Evolutionary conservation across 2,888 invertebrate species (phyloP).

Genomic region (Eupithecia inturbata): DNA sequence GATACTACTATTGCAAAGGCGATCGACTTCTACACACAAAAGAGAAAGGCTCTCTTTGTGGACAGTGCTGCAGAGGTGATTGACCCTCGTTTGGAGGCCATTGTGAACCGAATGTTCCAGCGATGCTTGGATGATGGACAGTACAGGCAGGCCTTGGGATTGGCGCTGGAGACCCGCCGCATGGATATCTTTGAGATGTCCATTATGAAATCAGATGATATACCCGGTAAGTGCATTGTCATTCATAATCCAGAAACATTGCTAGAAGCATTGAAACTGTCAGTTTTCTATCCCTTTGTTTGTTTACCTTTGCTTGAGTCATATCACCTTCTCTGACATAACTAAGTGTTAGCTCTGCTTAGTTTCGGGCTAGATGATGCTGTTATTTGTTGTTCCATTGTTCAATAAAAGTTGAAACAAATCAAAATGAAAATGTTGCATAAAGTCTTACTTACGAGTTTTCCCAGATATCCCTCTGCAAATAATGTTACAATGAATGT

Average conservation of each 20-base stretch:
- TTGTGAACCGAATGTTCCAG: constrained; percentile 99
- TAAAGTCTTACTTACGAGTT: neutral
- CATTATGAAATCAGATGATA: constrained; percentile 96
- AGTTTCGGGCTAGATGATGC: no score
- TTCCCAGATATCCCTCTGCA: neutral
- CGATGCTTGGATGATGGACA: constrained; percentile 97
- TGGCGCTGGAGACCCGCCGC: constrained; percentile 97
- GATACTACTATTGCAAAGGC: constrained; percentile 99
- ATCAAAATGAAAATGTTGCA: no score
- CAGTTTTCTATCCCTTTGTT: neutral
- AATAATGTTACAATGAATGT: no score
- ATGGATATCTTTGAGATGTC: constrained; percentile 98
- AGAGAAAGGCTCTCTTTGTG: constrained; percentile 89
- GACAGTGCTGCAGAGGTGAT: constrained; percentile 87
- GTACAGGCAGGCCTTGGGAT: constrained; percentile 96
- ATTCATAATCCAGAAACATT: neutral
- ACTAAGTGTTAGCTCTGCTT: neutral
- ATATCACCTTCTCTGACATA: no score
- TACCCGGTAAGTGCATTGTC: constrained; percentile 79
- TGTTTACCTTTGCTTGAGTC: neutral
- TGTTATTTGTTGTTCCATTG: no score
- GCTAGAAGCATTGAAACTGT: no score
- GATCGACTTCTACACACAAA: constrained; percentile 97
- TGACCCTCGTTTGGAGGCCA: constrained; percentile 93
- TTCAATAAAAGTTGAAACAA: no score